Evolutionary conservation across 2,113 vertebrate species (phyloP).

Genomic region (Coturnix japonica): DNA sequence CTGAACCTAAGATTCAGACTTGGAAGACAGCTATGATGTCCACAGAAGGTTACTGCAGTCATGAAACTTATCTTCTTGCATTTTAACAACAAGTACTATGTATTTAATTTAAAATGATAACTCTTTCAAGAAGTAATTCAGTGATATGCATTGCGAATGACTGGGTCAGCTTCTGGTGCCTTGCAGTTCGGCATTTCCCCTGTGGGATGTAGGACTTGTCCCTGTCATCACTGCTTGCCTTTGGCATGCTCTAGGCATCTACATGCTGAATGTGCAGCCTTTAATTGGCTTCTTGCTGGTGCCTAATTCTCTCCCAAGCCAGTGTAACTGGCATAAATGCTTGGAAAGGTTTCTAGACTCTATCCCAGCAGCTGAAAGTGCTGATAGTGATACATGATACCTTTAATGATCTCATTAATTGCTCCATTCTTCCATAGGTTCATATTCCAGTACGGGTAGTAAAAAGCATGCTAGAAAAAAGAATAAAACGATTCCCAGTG

Average conservation of each 20-base stretch:
- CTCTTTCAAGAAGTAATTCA: background rate
- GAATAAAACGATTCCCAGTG: background rate
- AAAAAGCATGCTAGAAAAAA: background rate
- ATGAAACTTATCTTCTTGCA: background rate
- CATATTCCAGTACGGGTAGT: background rate
- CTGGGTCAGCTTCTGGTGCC: background rate
- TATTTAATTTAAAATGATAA: background rate
- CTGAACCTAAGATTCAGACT: background rate
- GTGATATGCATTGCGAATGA: background rate
- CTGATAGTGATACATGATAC: background rate
- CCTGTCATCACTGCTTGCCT: background rate
- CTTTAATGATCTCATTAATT: conserved; percentile 4
- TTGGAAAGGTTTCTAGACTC: background rate
- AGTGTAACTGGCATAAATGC: background rate
- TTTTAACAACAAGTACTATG: background rate
- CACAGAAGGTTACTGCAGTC: background rate
- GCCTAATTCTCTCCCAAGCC: background rate
- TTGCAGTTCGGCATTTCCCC: background rate
- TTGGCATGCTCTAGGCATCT: background rate
- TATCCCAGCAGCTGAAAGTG: background rate
- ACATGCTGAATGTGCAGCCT: background rate
- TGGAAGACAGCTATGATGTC: background rate
- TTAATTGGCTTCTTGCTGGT: background rate
- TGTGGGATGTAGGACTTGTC: background rate
- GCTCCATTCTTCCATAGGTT: background rate